phyloP scores from a whole-genome alignment of 1,140 invertebrate genomes.

The Lineus longissimus region DNA sequence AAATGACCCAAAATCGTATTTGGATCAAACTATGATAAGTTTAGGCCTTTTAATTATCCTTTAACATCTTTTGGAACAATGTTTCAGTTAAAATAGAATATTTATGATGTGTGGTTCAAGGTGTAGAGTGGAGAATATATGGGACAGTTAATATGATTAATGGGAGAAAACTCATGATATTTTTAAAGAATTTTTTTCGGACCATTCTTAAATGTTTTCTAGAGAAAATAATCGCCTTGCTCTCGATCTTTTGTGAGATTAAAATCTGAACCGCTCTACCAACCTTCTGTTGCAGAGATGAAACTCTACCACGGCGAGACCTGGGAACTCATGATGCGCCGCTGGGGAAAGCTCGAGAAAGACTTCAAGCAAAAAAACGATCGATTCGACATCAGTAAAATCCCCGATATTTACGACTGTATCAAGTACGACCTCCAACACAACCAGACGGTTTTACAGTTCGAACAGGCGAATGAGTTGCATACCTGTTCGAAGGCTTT shows the following conservation, averaged over 20 bases:
- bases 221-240: neutral
- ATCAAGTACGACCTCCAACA: slow-evolving; percentile 98
- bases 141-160: no score
- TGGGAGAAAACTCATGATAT: no score
- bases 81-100: no score
- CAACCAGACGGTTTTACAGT: slow-evolving; percentile 91
- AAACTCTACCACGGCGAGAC: slow-evolving; percentile 94
- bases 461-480: slow-evolving; percentile 88
- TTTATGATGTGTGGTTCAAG: no score
- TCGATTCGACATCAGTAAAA: slow-evolving; percentile 96
- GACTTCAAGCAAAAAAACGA: slow-evolving; percentile 89
- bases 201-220: no score
- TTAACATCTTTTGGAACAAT: no score
- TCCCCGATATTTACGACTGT: slow-evolving; percentile 99
- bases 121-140: no score
- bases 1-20: no score
- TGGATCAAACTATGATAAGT: no score
- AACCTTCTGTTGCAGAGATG: slow-evolving; percentile 40
- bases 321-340: slow-evolving; percentile 95
- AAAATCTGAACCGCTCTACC: neutral
- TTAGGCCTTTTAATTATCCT: no score
- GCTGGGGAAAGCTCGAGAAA: slow-evolving; percentile 98
- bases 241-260: neutral
- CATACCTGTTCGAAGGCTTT: slow-evolving; percentile 93
- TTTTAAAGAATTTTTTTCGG: slow-evolving; percentile 12